These are phyloP conservation scores for Hedychridium roseum DNA, from an alignment of 2,888 invertebrate species.

Conservation along the genomic window DNA sequence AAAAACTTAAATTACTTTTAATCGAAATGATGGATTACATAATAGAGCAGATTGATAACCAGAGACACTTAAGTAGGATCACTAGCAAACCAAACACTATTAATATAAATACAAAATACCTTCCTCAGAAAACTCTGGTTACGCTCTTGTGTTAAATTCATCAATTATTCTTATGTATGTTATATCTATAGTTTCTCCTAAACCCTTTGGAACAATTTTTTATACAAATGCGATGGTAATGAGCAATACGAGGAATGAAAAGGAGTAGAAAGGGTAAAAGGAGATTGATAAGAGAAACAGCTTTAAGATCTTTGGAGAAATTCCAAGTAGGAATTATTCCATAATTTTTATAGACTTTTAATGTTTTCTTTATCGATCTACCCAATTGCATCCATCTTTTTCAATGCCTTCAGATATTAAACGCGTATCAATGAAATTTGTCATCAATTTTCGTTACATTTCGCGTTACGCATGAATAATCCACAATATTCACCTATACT, in stretches of 20 bases:
- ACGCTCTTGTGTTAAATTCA: slow-evolving; percentile 26
- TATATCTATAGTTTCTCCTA: slow-evolving; percentile 40
- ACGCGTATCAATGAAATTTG: no score
- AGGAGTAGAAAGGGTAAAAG: slow-evolving; percentile 4
- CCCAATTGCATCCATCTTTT: no score
- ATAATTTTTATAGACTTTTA: no score
- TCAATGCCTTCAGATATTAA: no score
- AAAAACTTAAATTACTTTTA: slow-evolving; percentile 14
- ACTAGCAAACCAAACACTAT: no score
- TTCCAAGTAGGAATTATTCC: no score
- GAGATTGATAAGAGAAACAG: slow-evolving; percentile 3
- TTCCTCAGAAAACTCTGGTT: slow-evolving; percentile 39
- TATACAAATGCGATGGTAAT: slow-evolving; percentile 31
- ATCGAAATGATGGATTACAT: slow-evolving; percentile 6
- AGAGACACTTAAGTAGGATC: slow-evolving; percentile 7
- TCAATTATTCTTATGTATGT: slow-evolving; percentile 30
- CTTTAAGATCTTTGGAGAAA: no score
- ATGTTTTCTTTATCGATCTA: no score
- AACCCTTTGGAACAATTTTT: slow-evolving; percentile 50
- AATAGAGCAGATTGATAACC: slow-evolving; percentile 7
- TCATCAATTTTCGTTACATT: no score
- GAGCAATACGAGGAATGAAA: slow-evolving; percentile 7
- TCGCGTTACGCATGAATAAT: no score
- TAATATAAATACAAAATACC: slow-evolving; percentile 31
- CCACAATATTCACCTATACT: no score